These are phyloP conservation scores for Sarcophilus harrisii DNA, from an alignment of 2,797 vertebrate genomes.

Conservation along the genomic window DNA sequence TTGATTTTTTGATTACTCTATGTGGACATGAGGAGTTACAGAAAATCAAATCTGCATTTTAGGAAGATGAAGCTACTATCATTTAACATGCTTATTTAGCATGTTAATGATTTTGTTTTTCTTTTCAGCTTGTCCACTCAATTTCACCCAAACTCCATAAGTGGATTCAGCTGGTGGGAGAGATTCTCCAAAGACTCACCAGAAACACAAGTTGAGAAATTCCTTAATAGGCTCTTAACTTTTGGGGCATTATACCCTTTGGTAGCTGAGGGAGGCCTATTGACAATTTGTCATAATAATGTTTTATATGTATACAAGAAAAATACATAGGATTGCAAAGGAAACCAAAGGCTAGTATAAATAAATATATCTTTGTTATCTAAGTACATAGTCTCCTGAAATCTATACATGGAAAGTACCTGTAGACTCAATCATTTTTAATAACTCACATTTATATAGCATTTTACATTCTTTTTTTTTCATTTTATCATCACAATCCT, in stretches of 20 bases:
- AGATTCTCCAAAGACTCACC: not conserved
- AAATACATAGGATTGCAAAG: not conserved
- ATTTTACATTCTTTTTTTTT: not conserved
- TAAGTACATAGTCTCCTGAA: not conserved
- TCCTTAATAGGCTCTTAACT: not conserved
- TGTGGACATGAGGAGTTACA: not conserved
- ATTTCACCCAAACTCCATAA: not conserved
- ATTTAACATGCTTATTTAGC: not conserved
- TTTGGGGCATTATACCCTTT: not conserved
- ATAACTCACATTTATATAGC: not conserved
- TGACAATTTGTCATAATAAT: not conserved
- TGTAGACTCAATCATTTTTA: not conserved
- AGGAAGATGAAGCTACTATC: not conserved
- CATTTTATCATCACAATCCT: not conserved
- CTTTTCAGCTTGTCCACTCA: not conserved
- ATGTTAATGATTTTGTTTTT: not conserved
- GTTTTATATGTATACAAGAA: not conserved
- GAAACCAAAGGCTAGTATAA: not conserved
- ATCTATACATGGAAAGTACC: not conserved
- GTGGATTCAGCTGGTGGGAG: not conserved
- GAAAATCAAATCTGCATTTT: not conserved
- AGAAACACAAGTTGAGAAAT: not conserved
- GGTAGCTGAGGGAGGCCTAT: not conserved
- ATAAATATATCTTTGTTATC: not conserved
- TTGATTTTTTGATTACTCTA: not conserved